These are phyloP conservation scores for Ceratina japonica DNA, from an alignment of 1,140 invertebrate genomes.

Conservation along the genomic window DNA sequence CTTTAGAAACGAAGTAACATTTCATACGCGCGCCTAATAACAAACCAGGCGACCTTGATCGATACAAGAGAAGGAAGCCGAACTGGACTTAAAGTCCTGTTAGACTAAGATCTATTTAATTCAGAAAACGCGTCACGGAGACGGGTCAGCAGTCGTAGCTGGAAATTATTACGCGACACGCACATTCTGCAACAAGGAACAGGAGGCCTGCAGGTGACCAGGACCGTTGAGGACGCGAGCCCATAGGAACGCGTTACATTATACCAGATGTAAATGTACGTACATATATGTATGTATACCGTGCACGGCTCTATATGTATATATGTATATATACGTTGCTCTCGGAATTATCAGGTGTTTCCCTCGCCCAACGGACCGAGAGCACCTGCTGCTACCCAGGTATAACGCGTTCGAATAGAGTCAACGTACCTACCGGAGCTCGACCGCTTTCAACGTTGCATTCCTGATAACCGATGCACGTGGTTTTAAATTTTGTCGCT, in stretches of 20 bases:
- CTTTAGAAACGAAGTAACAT: no score
- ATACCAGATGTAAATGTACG: constrained; percentile 35
- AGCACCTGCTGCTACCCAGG: constrained; percentile 57
- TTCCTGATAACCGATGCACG: constrained; percentile 23
- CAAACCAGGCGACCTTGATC: no score
- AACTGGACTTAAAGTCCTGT: no score
- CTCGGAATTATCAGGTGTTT: constrained; percentile 62
- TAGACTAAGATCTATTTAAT: no score
- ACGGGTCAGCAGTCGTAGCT: no score
- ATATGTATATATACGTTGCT: constrained; percentile 4
- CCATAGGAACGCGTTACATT: constrained; percentile 29
- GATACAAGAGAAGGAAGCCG: no score
- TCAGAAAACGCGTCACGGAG: no score
- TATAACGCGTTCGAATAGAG: constrained; percentile 48
- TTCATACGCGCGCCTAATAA: no score
- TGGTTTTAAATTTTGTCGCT: background rate
- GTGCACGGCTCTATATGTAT: constrained; percentile 10
- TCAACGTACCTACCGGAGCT: constrained; percentile 49
- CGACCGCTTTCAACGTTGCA: constrained; percentile 45
- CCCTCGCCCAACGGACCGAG: constrained; percentile 60
- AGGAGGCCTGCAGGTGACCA: constrained; percentile 50
- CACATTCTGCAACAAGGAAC: background rate
- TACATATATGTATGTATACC: constrained; percentile 19
- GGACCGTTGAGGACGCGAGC: constrained; percentile 31
- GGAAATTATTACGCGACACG: no score